These are phyloP conservation scores for Rhynchomys soricoides DNA, from an alignment of 2,113 vertebrate species.

Conservation along the genomic window DNA sequence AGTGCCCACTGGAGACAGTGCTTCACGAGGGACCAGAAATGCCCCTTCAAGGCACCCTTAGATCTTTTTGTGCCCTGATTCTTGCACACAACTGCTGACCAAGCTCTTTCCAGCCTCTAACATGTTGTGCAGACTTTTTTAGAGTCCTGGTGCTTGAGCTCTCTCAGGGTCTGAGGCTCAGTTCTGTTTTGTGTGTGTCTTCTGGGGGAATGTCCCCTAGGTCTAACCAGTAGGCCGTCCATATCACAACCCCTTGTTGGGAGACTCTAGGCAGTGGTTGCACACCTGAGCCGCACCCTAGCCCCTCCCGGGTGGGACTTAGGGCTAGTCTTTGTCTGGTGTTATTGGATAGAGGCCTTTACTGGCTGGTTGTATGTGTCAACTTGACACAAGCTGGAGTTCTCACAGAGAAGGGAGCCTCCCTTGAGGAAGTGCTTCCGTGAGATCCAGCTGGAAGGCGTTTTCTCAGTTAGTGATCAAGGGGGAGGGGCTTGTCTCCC, in stretches of 20 bases:
- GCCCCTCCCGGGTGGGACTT: too few relatives aligned
- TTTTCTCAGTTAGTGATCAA: too few relatives aligned
- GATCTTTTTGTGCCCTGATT: accelerated
- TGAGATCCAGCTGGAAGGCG: too few relatives aligned
- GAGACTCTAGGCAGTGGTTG: too few relatives aligned
- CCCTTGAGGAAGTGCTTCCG: too few relatives aligned
- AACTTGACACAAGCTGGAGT: too few relatives aligned
- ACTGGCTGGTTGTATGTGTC: too few relatives aligned
- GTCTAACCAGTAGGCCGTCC: background rate
- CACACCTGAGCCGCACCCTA: too few relatives aligned
- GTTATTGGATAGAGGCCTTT: background rate
- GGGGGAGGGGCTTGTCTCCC: background rate
- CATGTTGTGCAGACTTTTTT: background rate
- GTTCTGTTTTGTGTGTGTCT: background rate
- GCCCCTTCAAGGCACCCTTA: accelerated
- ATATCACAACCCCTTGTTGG: background rate
- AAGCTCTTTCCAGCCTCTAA: background rate
- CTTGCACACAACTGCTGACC: accelerated
- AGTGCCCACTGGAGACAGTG: background rate
- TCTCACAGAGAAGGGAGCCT: too few relatives aligned
- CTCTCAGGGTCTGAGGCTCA: background rate
- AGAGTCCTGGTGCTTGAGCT: background rate
- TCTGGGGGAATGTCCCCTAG: background rate
- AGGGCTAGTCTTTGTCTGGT: background rate
- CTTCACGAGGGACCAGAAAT: too few relatives aligned